phyloP scores from a whole-genome alignment of 1,140 invertebrate genomes.

The Scaptomyza hsui region DNA sequence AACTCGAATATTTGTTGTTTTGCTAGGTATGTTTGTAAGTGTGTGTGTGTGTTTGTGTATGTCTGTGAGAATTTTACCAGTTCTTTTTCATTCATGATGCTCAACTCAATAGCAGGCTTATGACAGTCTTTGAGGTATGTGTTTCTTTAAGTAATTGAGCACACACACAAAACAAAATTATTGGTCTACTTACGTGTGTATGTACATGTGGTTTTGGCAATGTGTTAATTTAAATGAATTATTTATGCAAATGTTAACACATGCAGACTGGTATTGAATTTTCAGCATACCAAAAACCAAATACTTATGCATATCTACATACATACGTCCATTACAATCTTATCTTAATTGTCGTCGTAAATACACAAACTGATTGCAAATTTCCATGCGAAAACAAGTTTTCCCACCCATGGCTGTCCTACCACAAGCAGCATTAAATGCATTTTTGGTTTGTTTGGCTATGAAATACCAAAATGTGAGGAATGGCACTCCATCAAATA shows the following conservation, averaged over 20 bases:
- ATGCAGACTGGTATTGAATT: too few species aligned
- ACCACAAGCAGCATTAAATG: neutral
- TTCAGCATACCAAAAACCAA: too few species aligned
- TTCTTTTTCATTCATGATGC: constrained; percentile 45
- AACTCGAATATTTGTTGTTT: constrained; percentile 16
- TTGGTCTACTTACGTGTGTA: neutral
- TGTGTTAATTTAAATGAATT: neutral
- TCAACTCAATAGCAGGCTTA: constrained; percentile 22
- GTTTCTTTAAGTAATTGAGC: neutral
- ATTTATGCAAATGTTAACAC: neutral
- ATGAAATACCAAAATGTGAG: neutral
- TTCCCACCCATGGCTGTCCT: neutral
- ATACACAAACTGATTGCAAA: neutral
- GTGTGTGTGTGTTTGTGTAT: neutral
- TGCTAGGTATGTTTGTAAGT: constrained; percentile 1
- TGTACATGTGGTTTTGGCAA: neutral
- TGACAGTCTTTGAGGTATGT: neutral
- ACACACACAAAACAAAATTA: constrained; percentile 1
- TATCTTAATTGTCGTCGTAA: neutral
- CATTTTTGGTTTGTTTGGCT: neutral
- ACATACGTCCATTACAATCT: neutral
- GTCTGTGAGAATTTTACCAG: constrained; percentile 42
- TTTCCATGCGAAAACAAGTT: neutral
- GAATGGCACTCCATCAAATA: neutral
- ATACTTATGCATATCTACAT: neutral